Evolutionary conservation across 2,888 invertebrate species (phyloP), one percentile per base, ranked within the genome.

Genomic region (Drosophila cognata): DNA sequence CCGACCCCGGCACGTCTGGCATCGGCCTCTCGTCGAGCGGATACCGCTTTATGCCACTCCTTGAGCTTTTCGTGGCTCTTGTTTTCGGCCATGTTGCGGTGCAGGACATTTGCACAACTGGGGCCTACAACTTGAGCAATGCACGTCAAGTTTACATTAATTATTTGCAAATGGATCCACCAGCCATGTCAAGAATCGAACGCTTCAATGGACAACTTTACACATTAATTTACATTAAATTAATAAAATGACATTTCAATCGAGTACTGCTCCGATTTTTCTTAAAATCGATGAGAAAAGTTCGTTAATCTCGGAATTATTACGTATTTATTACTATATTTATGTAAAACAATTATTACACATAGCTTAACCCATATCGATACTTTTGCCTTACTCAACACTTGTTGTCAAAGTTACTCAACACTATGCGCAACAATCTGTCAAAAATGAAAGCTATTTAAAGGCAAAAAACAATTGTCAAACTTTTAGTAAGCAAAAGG

Each of bases 1-100:
- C n/a, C 4, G 25, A 78, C 28, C 1, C 79, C 79, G 1, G 75
- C 79, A 4, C 53, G 57, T 7, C 28, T 25, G 10, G 79, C 75
- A 11, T 78, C 16, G 3, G 55, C 11, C 10, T 41, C 35, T 1
- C 75, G 65, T 2, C 53, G 64, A 13, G 25, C 29, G 25, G 35
- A 5, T 2, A 55, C 61, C 2, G 36, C 18, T 0, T 11, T 5
- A 0, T 58, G 60, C 75, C 75, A 75, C 5, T 11, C 0, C 48
- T 13, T 56, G 4, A 71, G 10, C 4, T 3, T 13, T 13, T 21
- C 33, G 1, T 31, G 2, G 13, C 7, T 41, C 25, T n/a, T 55
- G 18, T 55, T 38, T 0, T 4, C 16, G 13, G 10, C 28, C 57
- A 51, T 57, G 10, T 29, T n/a, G 1, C 11, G 2, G 13, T 11